Evolutionary conservation across 2,113 vertebrate genomes (phyloP).

Genomic region (Pachycephala philippinensis): DNA sequence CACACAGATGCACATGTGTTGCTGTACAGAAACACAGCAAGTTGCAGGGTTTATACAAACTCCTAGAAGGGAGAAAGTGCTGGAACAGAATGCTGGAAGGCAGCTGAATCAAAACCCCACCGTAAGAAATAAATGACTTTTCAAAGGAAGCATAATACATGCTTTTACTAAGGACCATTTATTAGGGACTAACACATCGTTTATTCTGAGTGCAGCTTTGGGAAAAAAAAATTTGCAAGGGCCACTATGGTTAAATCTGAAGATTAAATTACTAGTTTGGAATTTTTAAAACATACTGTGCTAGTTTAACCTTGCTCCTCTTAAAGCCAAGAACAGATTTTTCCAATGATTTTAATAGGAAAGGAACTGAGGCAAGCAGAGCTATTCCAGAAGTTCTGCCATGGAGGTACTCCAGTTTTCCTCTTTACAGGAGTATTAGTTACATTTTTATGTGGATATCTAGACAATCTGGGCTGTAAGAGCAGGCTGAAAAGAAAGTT

Average conservation of each 20-base stretch:
- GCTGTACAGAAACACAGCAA: not conserved
- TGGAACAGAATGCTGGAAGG: not conserved
- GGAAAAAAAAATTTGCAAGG: not conserved
- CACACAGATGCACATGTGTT: not conserved
- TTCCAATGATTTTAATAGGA: constrained; percentile 15
- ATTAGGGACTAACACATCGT: constrained; percentile 46
- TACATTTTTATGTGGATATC: not conserved
- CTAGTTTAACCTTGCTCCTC: constrained; percentile 20
- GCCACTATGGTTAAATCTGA: not conserved
- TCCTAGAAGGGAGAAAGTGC: not conserved
- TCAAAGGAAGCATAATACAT: constrained; percentile 12
- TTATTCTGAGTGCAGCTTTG: constrained; percentile 39
- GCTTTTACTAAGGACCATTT: constrained; percentile 31
- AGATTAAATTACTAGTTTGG: constrained; percentile 39
- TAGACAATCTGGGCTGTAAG: not conserved
- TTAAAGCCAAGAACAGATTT: constrained; percentile 9
- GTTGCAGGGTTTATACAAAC: not conserved
- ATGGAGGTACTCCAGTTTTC: not conserved
- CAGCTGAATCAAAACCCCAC: constrained; percentile 5
- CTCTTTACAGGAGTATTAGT: not conserved
- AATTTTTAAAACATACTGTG: constrained; percentile 28
- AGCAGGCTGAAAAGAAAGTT: not conserved
- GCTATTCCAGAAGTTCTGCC: not conserved
- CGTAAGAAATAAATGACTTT: not conserved
- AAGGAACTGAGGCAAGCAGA: not conserved